Evolutionary conservation across 1,140 invertebrate species (phyloP).

Genomic region (Achroia grisella): DNA sequence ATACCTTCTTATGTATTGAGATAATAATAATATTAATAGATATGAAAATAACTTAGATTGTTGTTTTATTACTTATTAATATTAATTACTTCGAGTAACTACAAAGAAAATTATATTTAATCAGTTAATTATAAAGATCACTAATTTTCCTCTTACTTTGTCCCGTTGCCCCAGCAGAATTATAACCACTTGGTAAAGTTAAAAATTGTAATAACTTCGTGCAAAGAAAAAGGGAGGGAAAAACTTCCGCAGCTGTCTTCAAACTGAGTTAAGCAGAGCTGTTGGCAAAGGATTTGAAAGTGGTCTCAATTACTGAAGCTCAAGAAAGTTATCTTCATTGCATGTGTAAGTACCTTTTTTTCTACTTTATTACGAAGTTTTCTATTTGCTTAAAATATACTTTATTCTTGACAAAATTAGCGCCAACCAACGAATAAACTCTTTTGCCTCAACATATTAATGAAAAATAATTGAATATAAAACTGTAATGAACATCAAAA

Average conservation of each 20-base stretch:
- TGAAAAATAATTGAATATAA: too few species aligned
- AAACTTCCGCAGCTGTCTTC: conserved; percentile 32
- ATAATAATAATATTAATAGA: too few species aligned
- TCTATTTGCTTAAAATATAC: too few species aligned
- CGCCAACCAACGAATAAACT: too few species aligned
- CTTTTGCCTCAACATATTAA: too few species aligned
- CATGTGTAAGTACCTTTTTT: conserved; percentile 25
- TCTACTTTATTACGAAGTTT: background rate
- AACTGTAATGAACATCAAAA: too few species aligned
- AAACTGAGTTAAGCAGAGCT: conserved; percentile 42
- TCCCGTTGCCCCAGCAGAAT: conserved; percentile 8
- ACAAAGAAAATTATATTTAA: conserved; percentile 5
- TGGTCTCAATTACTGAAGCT: conserved; percentile 38
- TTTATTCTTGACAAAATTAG: too few species aligned
- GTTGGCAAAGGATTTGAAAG: conserved; percentile 39
- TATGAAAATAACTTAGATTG: too few species aligned
- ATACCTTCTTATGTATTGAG: too few species aligned
- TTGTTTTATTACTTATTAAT: too few species aligned
- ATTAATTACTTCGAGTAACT: too few species aligned
- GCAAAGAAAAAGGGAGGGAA: conserved; percentile 26
- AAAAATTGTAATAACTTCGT: conserved; percentile 38
- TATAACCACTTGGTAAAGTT: conserved; percentile 11
- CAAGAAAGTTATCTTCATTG: conserved; percentile 33
- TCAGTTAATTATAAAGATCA: conserved; percentile 14
- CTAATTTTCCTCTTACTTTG: conserved; percentile 11